Evolutionary conservation across 2,888 invertebrate genomes (phyloP).

Genomic region (Leucania comma): DNA sequence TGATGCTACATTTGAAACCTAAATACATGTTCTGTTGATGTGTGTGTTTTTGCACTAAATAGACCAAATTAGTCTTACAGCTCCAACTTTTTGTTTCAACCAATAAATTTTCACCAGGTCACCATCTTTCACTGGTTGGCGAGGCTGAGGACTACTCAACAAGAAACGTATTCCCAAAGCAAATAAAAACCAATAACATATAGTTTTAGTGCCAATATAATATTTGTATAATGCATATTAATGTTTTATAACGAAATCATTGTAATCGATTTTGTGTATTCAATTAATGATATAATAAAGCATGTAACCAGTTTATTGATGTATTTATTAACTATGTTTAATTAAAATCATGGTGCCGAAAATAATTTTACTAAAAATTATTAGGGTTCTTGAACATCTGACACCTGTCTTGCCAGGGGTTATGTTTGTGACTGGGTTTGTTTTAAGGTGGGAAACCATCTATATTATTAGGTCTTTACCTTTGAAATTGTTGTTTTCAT

Average conservation of each 20-base stretch:
- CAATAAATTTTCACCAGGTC: slow-evolving; percentile 73
- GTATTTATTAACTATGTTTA: background rate
- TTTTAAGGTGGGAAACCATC: no score
- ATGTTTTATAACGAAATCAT: slow-evolving; percentile 51
- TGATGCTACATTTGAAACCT: background rate
- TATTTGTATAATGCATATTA: slow-evolving; percentile 34
- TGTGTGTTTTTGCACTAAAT: no score
- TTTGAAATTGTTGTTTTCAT: no score
- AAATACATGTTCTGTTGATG: no score
- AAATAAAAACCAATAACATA: slow-evolving; percentile 59
- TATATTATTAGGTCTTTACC: no score
- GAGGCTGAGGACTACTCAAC: slow-evolving; percentile 79
- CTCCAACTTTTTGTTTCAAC: background rate
- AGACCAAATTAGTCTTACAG: no score
- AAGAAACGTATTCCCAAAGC: slow-evolving; percentile 67
- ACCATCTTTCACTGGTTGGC: slow-evolving; percentile 89
- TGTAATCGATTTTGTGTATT: slow-evolving; percentile 53
- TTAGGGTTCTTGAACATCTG: no score
- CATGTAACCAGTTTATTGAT: slow-evolving; percentile 41
- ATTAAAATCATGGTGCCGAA: background rate
- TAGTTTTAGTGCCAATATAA: slow-evolving; percentile 39
- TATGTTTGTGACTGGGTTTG: no score
- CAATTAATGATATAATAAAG: slow-evolving; percentile 49
- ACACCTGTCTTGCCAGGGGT: no score
- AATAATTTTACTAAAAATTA: no score